phyloP scores from a whole-genome alignment of 2,113 vertebrate genomes.

The Pholis gunnellus region DNA sequence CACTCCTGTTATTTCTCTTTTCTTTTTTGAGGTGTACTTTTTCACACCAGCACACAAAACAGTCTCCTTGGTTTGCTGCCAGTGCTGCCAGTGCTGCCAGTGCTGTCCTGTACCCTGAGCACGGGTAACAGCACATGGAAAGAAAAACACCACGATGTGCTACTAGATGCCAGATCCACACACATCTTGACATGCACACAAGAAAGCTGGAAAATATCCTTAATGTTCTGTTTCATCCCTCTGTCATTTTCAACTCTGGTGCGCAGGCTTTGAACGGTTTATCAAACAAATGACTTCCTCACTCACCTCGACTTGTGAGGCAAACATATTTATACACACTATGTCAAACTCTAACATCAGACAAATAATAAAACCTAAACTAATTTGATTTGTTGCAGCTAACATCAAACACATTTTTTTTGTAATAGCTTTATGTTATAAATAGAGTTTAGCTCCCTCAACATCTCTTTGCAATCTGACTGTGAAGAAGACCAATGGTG shows the following conservation, averaged over 20 bases:
- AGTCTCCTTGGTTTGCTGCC: slow-evolving; percentile 79
- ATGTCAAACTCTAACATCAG: slow-evolving; percentile 34
- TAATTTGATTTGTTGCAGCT: slow-evolving; percentile 27
- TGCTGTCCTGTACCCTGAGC: slow-evolving; percentile 79
- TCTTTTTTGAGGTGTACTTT: slow-evolving; percentile 71
- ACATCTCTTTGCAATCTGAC: neutral
- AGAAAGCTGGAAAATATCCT: slow-evolving; percentile 72
- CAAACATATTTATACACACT: slow-evolving; percentile 22
- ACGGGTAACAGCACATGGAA: slow-evolving; percentile 87
- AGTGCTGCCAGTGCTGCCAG: slow-evolving; percentile 75
- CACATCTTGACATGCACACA: slow-evolving; percentile 60
- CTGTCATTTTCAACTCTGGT: slow-evolving; percentile 67
- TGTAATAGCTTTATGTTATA: neutral
- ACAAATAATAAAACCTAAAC: slow-evolving; percentile 42
- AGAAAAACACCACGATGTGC: slow-evolving; percentile 82
- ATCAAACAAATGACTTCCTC: slow-evolving; percentile 54
- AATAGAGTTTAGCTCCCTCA: neutral
- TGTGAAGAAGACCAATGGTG: no score
- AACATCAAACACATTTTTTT: slow-evolving; percentile 16
- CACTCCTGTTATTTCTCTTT: slow-evolving; percentile 39
- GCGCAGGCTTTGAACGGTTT: slow-evolving; percentile 49
- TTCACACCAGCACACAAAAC: slow-evolving; percentile 62
- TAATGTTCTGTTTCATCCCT: slow-evolving; percentile 48
- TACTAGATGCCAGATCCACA: slow-evolving; percentile 65
- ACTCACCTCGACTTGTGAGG: slow-evolving; percentile 22